These are phyloP conservation scores for Tychaedon coryphoeus DNA, from an alignment of 2,113 vertebrate genomes.

Conservation along the genomic window DNA sequence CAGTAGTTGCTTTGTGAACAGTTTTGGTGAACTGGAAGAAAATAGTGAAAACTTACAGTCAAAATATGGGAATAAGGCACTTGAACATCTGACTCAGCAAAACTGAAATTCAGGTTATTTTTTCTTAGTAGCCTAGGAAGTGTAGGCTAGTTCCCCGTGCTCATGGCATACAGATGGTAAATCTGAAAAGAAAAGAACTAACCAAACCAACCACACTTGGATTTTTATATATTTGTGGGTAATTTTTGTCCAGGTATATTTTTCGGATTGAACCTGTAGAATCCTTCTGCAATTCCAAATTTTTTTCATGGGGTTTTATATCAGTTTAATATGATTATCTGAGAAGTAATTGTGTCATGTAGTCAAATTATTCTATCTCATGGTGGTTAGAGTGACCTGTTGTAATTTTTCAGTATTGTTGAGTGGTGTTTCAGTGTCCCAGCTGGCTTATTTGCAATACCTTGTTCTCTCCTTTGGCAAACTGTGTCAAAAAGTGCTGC, in stretches of 20 bases:
- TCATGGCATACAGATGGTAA: not conserved
- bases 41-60: not conserved
- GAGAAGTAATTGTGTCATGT: not conserved
- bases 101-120: not conserved
- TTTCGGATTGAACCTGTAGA: not conserved
- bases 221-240: rapidly evolving
- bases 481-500: not conserved
- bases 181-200: not conserved
- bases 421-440: not conserved
- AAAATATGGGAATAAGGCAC: not conserved
- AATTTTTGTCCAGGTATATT: not conserved
- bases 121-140: not conserved
- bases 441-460: not conserved
- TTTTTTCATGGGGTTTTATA: not conserved
- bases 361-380: not conserved
- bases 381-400: not conserved
- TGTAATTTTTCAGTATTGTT: not conserved
- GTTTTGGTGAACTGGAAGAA: not conserved
- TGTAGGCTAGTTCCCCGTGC: not conserved
- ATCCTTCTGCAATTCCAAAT: not conserved
- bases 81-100: not conserved
- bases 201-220: not conserved
- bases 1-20: not conserved
- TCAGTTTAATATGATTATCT: not conserved
- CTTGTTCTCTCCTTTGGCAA: not conserved